A percentile compares a stretch with the other conserved stretches of the same genome.
Evolutionary conservation across 2,888 invertebrate species (phyloP).

Genomic region (Microdon myrmicae): DNA sequence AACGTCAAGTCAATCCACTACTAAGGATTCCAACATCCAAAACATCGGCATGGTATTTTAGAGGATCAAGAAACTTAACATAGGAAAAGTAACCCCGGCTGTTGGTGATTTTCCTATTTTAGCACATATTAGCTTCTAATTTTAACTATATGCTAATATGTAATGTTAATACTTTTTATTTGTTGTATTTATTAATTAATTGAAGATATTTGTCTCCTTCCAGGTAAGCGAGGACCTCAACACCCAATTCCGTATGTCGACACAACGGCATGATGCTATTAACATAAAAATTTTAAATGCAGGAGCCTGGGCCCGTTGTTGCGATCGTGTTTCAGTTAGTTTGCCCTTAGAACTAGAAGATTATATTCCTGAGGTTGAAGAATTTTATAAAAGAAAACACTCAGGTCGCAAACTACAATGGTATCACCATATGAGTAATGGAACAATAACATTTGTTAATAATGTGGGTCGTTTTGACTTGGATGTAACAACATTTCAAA

Average conservation of each 20-base stretch:
- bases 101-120: too few relatives aligned
- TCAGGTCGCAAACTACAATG: slow-evolving; percentile 97
- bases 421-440: slow-evolving; percentile 99
- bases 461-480: slow-evolving; percentile 93
- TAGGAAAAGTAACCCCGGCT: too few relatives aligned
- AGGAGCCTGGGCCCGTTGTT: slow-evolving; percentile 95
- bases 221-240: slow-evolving; percentile 91
- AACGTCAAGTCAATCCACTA: too few relatives aligned
- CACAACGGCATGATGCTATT: slow-evolving; percentile 85
- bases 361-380: slow-evolving; percentile 98
- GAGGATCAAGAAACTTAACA: too few relatives aligned
- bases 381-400: slow-evolving; percentile 97
- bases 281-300: slow-evolving; percentile 99
- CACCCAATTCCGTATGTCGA: slow-evolving; percentile 88
- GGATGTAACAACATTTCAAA: slow-evolving; percentile 99
- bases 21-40: too few relatives aligned
- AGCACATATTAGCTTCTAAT: too few relatives aligned
- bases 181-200: too few relatives aligned
- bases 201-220: too few relatives aligned
- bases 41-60: too few relatives aligned
- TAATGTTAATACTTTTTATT: too few relatives aligned
- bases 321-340: slow-evolving; percentile 94
- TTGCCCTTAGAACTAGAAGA: slow-evolving; percentile 98
- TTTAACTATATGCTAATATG: too few relatives aligned
- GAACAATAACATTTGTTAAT: slow-evolving; percentile 95